phyloP scores from a whole-genome alignment of 92 coral and sea anemone species.

The Chrysogorgia sp. region DNA sequence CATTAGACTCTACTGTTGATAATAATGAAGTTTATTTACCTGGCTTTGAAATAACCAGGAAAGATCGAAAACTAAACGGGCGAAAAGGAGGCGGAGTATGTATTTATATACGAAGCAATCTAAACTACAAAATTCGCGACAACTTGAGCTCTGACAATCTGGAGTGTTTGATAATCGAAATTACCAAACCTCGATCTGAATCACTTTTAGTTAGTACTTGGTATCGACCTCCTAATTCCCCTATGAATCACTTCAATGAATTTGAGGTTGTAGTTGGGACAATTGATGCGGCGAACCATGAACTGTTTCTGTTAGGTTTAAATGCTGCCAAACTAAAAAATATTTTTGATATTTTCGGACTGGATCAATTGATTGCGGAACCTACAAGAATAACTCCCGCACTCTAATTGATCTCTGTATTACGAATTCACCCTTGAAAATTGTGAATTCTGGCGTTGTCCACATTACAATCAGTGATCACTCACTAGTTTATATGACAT shows the following conservation, averaged over 20 bases:
- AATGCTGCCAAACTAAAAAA: slow-evolving; percentile 49
- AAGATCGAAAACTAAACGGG: slow-evolving; percentile 48
- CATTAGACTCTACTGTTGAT: slow-evolving; percentile 39
- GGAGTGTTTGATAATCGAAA: slow-evolving; percentile 55
- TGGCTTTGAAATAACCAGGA: slow-evolving; percentile 48
- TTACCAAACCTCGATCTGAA: slow-evolving; percentile 60
- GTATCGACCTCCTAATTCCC: slow-evolving; percentile 67
- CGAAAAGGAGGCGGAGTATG: slow-evolving; percentile 50
- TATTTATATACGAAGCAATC: slow-evolving; percentile 28
- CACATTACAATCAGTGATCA: slow-evolving; percentile 64
- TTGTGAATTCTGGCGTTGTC: slow-evolving; percentile 58
- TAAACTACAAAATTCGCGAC: slow-evolving; percentile 38
- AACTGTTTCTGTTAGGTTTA: slow-evolving; percentile 54
- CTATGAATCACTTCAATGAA: slow-evolving; percentile 46
- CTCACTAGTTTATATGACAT: slow-evolving; percentile 52
- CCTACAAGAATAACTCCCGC: slow-evolving; percentile 73
- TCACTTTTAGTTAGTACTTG: slow-evolving; percentile 67
- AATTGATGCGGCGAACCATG: slow-evolving; percentile 58
- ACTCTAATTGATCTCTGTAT: slow-evolving; percentile 65
- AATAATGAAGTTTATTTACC: slow-evolving; percentile 43
- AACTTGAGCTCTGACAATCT: slow-evolving; percentile 28
- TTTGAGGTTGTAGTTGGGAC: slow-evolving; percentile 55
- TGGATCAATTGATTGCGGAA: slow-evolving; percentile 63
- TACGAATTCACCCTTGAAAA: slow-evolving; percentile 62
- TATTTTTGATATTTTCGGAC: slow-evolving; percentile 62